Conservation (phyloP, 2,113 vertebrate genomes). For the Alethe castanea region DNA sequence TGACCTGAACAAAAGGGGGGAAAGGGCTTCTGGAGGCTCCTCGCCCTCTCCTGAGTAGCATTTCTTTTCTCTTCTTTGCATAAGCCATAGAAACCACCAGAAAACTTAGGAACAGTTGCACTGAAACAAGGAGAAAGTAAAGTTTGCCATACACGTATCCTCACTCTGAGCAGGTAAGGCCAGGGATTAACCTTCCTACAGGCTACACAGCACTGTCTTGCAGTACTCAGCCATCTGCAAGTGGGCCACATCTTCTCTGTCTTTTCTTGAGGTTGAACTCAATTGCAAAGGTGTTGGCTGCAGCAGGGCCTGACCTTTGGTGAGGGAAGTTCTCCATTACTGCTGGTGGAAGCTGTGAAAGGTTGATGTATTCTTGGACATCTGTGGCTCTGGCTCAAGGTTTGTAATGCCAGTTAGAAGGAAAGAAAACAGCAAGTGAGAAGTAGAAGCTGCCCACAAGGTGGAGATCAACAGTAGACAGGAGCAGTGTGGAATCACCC, state of each 20-base stretch:
- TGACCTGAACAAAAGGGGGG: background rate
- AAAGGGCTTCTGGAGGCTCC: background rate
- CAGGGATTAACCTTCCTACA: background rate
- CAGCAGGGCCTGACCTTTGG: background rate
- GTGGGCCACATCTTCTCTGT: background rate
- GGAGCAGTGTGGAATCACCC: background rate
- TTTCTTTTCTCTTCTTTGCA: background rate
- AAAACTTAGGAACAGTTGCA: background rate
- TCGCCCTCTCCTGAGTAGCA: background rate
- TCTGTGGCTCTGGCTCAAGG: background rate
- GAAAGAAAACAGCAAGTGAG: background rate
- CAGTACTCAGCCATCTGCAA: background rate
- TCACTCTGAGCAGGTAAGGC: background rate
- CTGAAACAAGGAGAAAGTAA: background rate
- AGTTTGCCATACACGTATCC: accelerated
- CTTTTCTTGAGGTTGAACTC: background rate
- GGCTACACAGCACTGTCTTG: background rate
- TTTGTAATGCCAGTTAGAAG: background rate
- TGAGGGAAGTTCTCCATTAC: background rate
- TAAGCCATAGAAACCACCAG: background rate
- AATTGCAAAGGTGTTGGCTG: background rate
- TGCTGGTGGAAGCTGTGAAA: background rate
- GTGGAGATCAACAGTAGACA: background rate
- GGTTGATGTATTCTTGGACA: background rate
- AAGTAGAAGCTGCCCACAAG: background rate